A percentile compares a stretch with the other conserved stretches of the same genome.
These are phyloP conservation scores for Harmothoe impar DNA, from an alignment of 2,888 invertebrate species.

Conservation along the genomic window DNA sequence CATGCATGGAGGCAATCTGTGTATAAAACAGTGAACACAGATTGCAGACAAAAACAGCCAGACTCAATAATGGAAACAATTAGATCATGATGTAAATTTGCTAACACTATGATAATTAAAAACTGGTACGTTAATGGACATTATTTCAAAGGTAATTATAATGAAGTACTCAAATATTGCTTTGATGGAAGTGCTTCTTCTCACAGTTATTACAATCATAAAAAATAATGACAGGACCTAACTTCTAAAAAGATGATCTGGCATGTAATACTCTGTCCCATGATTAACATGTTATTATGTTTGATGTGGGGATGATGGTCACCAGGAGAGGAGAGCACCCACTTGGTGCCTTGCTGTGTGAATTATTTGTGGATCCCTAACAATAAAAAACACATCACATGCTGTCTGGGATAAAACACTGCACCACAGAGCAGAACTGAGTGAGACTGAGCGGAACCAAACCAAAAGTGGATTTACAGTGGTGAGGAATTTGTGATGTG, in stretches of 20 bases:
- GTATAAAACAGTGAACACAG: too few relatives aligned
- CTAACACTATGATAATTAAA: too few relatives aligned
- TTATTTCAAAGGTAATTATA: background rate
- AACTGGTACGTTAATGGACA: too few relatives aligned
- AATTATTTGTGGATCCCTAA: background rate
- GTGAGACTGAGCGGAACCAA: background rate
- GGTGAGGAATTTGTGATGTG: too few relatives aligned
- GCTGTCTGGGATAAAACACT: background rate
- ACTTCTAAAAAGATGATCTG: background rate
- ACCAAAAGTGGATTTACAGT: background rate
- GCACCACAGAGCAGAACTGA: background rate
- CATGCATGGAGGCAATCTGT: too few relatives aligned
- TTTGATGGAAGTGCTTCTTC: too few relatives aligned
- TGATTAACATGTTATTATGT: background rate
- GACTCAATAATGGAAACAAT: too few relatives aligned
- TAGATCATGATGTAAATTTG: too few relatives aligned
- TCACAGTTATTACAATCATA: background rate
- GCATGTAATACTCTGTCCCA: background rate
- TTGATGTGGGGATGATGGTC: conserved; percentile 17
- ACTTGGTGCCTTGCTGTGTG: background rate
- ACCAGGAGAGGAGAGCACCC: background rate
- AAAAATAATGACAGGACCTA: background rate
- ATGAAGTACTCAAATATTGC: background rate
- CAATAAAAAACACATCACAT: background rate
- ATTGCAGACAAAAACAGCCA: too few relatives aligned